A percentile compares a stretch with the other conserved stretches of the same genome.
Conservation (phyloP, 2,797 vertebrate genomes). For the Myotis pilosus region DNA sequence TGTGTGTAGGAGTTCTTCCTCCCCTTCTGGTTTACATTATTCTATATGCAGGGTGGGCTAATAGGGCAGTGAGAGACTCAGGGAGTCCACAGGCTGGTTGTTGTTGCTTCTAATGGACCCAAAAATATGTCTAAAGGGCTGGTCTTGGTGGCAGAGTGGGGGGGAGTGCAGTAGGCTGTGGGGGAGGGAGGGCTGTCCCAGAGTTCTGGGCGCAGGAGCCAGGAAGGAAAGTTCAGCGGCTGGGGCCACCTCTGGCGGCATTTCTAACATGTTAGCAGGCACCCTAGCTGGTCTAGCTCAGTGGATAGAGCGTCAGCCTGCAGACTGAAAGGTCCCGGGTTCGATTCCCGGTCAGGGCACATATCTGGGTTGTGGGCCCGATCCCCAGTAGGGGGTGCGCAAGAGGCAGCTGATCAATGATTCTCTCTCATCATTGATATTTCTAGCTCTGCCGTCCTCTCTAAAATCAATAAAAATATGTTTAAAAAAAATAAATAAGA, state of each 20-base stretch:
- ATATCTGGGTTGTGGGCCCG: too few species aligned
- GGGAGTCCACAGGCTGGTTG: neutral
- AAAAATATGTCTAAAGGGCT: neutral
- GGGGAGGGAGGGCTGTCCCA: neutral
- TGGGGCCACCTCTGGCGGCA: neutral
- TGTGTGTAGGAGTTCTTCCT: neutral
- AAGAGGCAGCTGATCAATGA: too few species aligned
- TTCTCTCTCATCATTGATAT: too few species aligned
- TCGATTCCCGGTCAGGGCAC: too few species aligned
- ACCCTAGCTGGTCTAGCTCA: too few species aligned
- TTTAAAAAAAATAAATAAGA: too few species aligned
- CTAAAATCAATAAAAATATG: too few species aligned
- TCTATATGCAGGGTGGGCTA: neutral
- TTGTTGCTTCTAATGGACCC: neutral
- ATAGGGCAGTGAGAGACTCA: neutral
- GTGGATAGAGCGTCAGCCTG: too few species aligned
- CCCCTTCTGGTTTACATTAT: neutral
- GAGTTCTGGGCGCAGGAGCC: neutral
- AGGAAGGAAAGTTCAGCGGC: neutral
- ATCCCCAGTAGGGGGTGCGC: too few species aligned
- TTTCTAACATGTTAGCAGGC: neutral
- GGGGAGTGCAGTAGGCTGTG: neutral
- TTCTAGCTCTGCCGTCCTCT: too few species aligned
- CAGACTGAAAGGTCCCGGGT: too few species aligned
- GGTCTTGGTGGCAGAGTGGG: neutral